phyloP scores from a whole-genome alignment of 1,140 invertebrate species.

The Zaprionus vittiger region DNA sequence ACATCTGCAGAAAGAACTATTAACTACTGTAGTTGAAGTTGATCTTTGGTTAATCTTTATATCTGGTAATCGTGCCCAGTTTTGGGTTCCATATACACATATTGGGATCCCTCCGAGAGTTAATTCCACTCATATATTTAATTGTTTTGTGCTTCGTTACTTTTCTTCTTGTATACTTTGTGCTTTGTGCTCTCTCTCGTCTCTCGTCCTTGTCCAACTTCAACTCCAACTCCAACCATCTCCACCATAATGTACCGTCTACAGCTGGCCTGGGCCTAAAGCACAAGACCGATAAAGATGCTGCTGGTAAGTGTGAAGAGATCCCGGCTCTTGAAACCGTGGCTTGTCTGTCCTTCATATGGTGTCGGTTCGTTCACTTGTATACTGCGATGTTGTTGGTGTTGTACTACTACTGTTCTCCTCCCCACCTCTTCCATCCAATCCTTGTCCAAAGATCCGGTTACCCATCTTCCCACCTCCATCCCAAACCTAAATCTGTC shows the following conservation, averaged over 20 bases:
- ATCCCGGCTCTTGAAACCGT: background rate
- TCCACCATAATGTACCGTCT: conserved; percentile 23
- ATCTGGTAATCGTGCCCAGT: too few species aligned
- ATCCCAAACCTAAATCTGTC: background rate
- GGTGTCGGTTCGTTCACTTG: conserved; percentile 28
- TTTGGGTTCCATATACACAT: conserved; percentile 6
- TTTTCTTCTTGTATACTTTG: conserved; percentile 42
- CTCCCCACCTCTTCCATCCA: background rate
- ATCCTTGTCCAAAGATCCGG: background rate
- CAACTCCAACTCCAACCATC: conserved; percentile 18
- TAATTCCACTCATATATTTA: conserved; percentile 24
- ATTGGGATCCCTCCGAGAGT: conserved; percentile 2
- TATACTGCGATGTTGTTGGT: conserved; percentile 36
- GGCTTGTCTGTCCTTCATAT: conserved; percentile 7
- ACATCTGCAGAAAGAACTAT: background rate
- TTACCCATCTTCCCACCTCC: background rate
- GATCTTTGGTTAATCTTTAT: too few species aligned
- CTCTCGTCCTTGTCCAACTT: conserved; percentile 37
- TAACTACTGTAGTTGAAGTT: too few species aligned
- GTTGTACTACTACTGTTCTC: conserved; percentile 16
- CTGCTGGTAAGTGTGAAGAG: conserved; percentile 62
- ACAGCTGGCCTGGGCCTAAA: conserved; percentile 71
- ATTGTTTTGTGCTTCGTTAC: conserved; percentile 44
- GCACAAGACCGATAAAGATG: conserved; percentile 62
- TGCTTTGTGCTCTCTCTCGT: conserved; percentile 19